Base-by-base conservation (phyloP, 2,888 invertebrate genomes). In the Caenorhabditis sp. region DNA sequence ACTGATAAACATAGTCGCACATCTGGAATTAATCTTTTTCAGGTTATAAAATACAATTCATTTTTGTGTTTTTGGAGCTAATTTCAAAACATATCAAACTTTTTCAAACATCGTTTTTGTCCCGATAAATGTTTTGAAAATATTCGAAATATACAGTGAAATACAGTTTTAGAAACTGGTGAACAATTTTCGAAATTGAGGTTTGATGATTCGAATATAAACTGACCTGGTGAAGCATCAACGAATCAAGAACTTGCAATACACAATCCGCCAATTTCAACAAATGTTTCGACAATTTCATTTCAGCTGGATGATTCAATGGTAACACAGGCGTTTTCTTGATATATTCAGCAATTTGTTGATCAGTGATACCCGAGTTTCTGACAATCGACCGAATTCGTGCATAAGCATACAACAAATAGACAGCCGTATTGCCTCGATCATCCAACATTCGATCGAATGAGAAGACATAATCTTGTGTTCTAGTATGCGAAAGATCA, bases 391-490 rank as follows among this genome's bases (percentile, higher is more conserved):
- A 90, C 69, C 93, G 92, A 79, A 99, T 99, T 52, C 99, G 91
- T 12, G 96, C 96, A 82, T 94, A 92, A 0, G 95, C 95, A 89
- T 99, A 99, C 8, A 99, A 89, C 62, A 99, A 90, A 88, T 99
- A 99, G 0, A 96, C 97, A 0, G 99, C 99, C 0, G 99, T 99
- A 88, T 99, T 99, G 12, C 99, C 99, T 88, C 94, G 93, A 88
- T 99, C 97, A 87, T 99, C 97, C 77, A 99, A 90, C 99, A 99
- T 99, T 89, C 95, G 95, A 87, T 99, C 96, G 89, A 97, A 99
- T 0, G 96, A 97, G 90, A 99, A 99, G 1, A 97, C 92, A 88
- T 99, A 99, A 88, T 97, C 97, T 68, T 80, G 93, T 67, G 92
- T 92, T 73, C 96, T 91, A 88, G 95, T 95, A 87, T 97, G 95